Base-by-base conservation (phyloP, 2,888 invertebrate species). In the Campoplex capitator region DNA sequence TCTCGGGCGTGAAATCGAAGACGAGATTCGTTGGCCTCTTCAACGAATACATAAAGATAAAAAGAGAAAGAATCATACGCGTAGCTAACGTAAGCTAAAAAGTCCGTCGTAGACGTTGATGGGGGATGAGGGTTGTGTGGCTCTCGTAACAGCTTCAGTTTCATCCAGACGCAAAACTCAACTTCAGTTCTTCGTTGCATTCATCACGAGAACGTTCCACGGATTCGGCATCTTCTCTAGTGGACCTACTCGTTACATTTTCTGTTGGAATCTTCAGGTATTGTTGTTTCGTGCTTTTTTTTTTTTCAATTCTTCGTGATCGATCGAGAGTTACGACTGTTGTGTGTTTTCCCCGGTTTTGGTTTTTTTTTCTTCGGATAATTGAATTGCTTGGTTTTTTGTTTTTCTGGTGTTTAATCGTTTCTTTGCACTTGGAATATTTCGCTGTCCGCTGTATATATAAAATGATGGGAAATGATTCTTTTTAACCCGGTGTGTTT, bases 1-100 rank as follows among this genome's bases (percentile, higher is more conserved):
- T 77, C 79, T 68, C 74, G 68, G 23, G 81, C 38, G 81, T 88
- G 87, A 86, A 89, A 89, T 87, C 83, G 78, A 87, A 88, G 65
- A 88, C 87, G 82, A 70, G 79, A 78, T 38, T 18, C 54, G 68
- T 70, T 67, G 80, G 76, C 78, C 78, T 84, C 51, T 71, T 79
- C 86, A 76, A 82, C 81, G 86, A 82, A 75, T n/a, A 28, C 38
- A 67, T 3, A 42, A n/a, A 62, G 58, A 75, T 23, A 28, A 48
- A 48, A 28, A 51, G 18, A 51, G 67, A 54, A 32, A 68, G 65
- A 38, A n/a, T 2, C 48, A 9, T 42, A 54, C 23, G 51, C 67
- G 65, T 28, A 35, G 23, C 68, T 70, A 45, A 32, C 68, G 78
- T 78, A 78, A 78, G 68, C 78, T 32, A 58, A 32, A 70, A 45